Evolutionary conservation across 2,113 vertebrate genomes (phyloP).

Genomic region (Ornithorhynchus anatinus): DNA sequence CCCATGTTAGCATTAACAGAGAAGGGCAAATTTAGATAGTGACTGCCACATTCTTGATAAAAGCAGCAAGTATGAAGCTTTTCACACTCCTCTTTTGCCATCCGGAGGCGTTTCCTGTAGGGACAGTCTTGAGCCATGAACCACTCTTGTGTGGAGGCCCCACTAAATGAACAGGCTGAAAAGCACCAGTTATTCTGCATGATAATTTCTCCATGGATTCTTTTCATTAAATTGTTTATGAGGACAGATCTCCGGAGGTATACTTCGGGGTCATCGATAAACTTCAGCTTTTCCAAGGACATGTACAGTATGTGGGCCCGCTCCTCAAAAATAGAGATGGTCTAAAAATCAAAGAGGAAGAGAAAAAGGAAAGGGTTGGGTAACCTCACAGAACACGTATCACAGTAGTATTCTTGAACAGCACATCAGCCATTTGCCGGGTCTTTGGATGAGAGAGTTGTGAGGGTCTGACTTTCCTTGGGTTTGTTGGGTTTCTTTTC

Average conservation of each 20-base stretch:
- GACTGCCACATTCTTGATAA: slow-evolving; percentile 85
- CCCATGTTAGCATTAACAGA: slow-evolving; percentile 75
- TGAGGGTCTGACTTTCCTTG: background rate
- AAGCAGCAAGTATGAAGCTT: slow-evolving; percentile 89
- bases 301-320: slow-evolving; percentile 93
- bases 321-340: slow-evolving; percentile 88
- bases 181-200: slow-evolving; percentile 96
- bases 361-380: background rate
- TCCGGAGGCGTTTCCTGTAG: slow-evolving; percentile 86
- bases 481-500: too few relatives aligned
- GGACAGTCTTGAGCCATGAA: slow-evolving; percentile 83
- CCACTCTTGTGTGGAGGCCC: slow-evolving; percentile 77
- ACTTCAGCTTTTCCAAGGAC: slow-evolving; percentile 94
- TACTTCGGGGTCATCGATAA: slow-evolving; percentile 94
- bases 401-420: background rate
- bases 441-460: background rate
- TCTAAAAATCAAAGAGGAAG: slow-evolving; percentile 69
- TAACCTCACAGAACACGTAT: background rate
- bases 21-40: slow-evolving; percentile 88
- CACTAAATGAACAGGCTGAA: slow-evolving; percentile 74
- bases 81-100: slow-evolving; percentile 83
- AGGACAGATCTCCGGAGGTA: slow-evolving; percentile 94
- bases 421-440: background rate
- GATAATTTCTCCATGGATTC: slow-evolving; percentile 89
- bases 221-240: slow-evolving; percentile 94